These are phyloP conservation scores for Alloplasta piceator DNA, from an alignment of 2,888 invertebrate species.

Conservation along the genomic window DNA sequence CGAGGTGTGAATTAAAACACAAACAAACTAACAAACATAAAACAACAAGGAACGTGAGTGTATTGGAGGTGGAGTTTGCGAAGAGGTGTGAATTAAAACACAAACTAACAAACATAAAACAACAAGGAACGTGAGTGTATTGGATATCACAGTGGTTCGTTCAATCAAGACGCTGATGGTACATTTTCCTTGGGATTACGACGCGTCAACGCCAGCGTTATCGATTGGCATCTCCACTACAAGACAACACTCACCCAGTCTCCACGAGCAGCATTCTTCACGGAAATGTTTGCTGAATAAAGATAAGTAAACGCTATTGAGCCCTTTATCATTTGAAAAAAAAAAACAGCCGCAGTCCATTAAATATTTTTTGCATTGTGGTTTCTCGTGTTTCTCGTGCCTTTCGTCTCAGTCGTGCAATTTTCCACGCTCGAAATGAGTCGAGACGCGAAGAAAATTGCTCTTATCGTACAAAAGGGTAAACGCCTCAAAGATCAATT, in stretches of 20 bases:
- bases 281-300: neutral
- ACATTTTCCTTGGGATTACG: too few relatives aligned
- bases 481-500: constrained; percentile 33
- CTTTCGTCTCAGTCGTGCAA: neutral
- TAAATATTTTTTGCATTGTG: neutral
- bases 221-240: neutral
- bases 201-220: neutral
- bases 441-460: constrained; percentile 11
- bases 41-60: too few relatives aligned
- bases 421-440: constrained; percentile 12
- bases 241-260: neutral
- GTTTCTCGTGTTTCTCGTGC: neutral
- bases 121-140: too few relatives aligned
- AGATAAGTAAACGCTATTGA: constrained; percentile 16
- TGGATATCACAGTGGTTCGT: too few relatives aligned
- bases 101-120: neutral
- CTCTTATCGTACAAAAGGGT: constrained; percentile 14
- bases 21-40: neutral
- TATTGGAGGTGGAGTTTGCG: too few relatives aligned
- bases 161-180: too few relatives aligned
- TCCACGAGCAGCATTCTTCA: constrained; percentile 8
- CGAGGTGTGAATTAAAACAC: constrained; percentile 38
- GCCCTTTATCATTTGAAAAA: neutral
- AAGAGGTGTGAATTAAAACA: constrained; percentile 40
- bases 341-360: neutral